Conservation (phyloP, 2,888 invertebrate genomes). For the Onthophagus sagittarius region DNA sequence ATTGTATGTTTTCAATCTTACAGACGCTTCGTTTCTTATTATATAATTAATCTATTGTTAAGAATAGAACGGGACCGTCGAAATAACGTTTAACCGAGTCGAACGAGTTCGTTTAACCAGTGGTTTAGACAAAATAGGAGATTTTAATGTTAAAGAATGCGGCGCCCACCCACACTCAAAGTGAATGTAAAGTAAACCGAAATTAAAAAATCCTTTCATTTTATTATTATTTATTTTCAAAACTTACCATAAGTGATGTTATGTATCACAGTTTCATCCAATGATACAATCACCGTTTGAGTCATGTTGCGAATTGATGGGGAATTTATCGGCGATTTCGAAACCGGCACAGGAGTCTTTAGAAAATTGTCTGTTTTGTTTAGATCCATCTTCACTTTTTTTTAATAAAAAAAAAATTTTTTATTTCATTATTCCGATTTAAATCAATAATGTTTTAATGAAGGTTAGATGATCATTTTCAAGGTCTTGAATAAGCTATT, state of each 20-base stretch:
- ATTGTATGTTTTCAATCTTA: background rate
- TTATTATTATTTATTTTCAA: conserved; percentile 12
- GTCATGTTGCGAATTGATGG: conserved; percentile 47
- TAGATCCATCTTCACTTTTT: background rate
- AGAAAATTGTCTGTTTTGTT: conserved; percentile 35
- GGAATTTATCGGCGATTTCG: conserved; percentile 43
- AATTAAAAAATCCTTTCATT: conserved; percentile 5
- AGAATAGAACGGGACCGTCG: background rate
- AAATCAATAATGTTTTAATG: background rate
- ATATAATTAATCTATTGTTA: background rate
- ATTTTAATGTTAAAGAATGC: background rate
- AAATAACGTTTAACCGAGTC: background rate
- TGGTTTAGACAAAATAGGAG: background rate
- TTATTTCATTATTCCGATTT: too few relatives aligned
- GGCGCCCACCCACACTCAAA: conserved; percentile 3
- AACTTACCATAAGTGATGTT: conserved; percentile 55
- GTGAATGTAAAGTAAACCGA: background rate
- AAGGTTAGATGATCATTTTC: background rate
- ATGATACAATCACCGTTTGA: conserved; percentile 47
- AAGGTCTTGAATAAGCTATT: background rate
- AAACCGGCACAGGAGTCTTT: conserved; percentile 46
- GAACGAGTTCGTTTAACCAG: background rate
- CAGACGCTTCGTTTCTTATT: background rate
- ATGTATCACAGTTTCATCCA: conserved; percentile 54
- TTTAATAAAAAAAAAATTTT: background rate